Evolutionary conservation across 2,113 vertebrate species (phyloP).

Genomic region (Holacanthus passer): DNA sequence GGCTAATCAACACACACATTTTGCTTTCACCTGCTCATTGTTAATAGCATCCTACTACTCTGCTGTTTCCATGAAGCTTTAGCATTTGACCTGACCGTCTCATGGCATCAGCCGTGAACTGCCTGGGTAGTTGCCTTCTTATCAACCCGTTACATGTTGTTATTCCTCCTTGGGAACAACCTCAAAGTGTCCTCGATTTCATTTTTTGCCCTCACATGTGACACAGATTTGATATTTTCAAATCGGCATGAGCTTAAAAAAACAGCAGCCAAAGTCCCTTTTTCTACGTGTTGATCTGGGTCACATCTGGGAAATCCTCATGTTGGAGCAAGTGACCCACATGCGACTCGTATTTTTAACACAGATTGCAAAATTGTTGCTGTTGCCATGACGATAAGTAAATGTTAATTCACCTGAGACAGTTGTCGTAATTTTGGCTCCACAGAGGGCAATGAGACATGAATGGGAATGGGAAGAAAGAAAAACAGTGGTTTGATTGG

Average conservation of each 20-base stretch:
- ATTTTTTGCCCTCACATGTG: neutral
- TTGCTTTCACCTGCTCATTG: neutral
- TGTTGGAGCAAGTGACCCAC: constrained; percentile 12
- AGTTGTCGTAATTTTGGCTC: neutral
- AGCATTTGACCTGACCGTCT: constrained; percentile 13
- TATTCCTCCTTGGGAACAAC: neutral
- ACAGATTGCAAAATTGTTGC: neutral
- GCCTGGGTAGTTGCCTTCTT: neutral
- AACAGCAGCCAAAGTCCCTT: neutral
- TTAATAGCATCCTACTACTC: constrained; percentile 20
- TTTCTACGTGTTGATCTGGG: neutral
- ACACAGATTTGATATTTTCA: neutral
- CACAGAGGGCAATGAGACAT: neutral
- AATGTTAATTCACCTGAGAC: constrained; percentile 32
- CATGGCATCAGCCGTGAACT: constrained; percentile 5
- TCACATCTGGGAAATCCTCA: constrained; percentile 24
- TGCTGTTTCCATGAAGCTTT: constrained; percentile 21
- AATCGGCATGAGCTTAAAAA: neutral
- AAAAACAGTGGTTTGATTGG: constrained; percentile 1
- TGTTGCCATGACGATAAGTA: constrained; percentile 33
- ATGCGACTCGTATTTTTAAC: constrained; percentile 34
- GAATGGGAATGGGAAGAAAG: neutral
- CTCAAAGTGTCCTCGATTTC: neutral
- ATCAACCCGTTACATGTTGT: constrained; percentile 22
- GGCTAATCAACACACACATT: constrained; percentile 8